Evolutionary conservation across 1,140 invertebrate species (phyloP), one percentile per base, ranked within the genome.

Genomic region (Tetramorium parvispinum): DNA sequence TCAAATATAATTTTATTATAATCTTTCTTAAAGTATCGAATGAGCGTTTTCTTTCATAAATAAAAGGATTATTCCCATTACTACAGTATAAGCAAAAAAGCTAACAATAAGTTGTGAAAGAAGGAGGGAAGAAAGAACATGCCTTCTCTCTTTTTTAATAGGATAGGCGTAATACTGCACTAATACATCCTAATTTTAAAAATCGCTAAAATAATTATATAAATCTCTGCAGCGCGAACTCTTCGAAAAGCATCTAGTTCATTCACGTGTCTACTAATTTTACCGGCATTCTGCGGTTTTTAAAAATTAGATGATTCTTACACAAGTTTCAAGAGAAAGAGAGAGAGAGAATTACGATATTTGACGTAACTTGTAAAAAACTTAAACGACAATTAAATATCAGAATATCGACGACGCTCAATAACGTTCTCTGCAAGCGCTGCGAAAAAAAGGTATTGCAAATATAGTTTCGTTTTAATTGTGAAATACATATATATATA

Each of bases 21-120:
- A 79, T 75, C 51, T 32, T 57, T 66, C 49, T 71, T 59, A 27
- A 21, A 27, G 13, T n/a, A 85, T 73, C 51, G 68, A 57, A 49
- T 4, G 32, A 32, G 32, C 43, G 55, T 16, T n/a, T n/a, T 5
- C 24, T 79, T 37, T n/a, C 18, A 79, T 78, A 65, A 79, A 87
- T 79, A 40, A 43, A 73, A 32, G 32, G 32, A 32, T 32, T 8
- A n/a, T 43, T 18, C n/a, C n/a, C 37, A 8, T 6, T n/a, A 37
- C 46, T 3, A 27, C 24, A 11, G 3, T 21, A 66, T 24, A 27
- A 51, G 46, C 13, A 55, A 68, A 81, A 81, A 43, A 27, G 59
- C 2, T 24, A 24, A n/a, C n/a, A n/a, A n/a, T 10, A 43, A 65
- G 8, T 24, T 21, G 7, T 16, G 2, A 18, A 16, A 16, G 5